Conservation (phyloP, 2,113 vertebrate species). For the Scomber scombrus region DNA sequence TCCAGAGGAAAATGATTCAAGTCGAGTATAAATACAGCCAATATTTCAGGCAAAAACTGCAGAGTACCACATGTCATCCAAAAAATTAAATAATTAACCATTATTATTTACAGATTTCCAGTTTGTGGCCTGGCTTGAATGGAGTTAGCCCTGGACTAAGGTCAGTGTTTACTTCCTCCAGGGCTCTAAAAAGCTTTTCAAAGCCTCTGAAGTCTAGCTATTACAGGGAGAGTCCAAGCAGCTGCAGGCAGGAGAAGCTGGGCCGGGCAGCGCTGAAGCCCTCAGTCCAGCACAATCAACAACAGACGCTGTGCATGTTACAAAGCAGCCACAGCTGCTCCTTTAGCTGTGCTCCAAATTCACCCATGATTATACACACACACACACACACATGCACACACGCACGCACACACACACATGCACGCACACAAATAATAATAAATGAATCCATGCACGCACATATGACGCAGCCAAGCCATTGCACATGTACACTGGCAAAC, state of each 20-base stretch:
- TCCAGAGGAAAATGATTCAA: slow-evolving; percentile 6
- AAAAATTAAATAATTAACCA: neutral
- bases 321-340: slow-evolving; percentile 56
- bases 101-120: slow-evolving; percentile 30
- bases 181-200: slow-evolving; percentile 21
- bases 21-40: neutral
- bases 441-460: slow-evolving; percentile 30
- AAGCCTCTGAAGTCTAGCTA: slow-evolving; percentile 8
- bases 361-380: slow-evolving; percentile 14
- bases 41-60: neutral
- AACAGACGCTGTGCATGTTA: slow-evolving; percentile 41
- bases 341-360: slow-evolving; percentile 5
- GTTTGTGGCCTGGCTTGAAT: slow-evolving; percentile 8
- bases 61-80: neutral
- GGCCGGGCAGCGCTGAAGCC: neutral
- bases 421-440: slow-evolving; percentile 24
- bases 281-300: slow-evolving; percentile 45
- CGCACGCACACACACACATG: neutral
- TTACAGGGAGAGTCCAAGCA: slow-evolving; percentile 32
- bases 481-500: neutral
- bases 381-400: slow-evolving; percentile 9
- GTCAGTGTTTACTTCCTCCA: slow-evolving; percentile 22
- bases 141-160: neutral
- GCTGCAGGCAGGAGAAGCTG: slow-evolving; percentile 29
- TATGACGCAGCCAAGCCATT: neutral